Base-by-base conservation (phyloP, 1,140 invertebrate species). In the Drosophila neocordata region DNA sequence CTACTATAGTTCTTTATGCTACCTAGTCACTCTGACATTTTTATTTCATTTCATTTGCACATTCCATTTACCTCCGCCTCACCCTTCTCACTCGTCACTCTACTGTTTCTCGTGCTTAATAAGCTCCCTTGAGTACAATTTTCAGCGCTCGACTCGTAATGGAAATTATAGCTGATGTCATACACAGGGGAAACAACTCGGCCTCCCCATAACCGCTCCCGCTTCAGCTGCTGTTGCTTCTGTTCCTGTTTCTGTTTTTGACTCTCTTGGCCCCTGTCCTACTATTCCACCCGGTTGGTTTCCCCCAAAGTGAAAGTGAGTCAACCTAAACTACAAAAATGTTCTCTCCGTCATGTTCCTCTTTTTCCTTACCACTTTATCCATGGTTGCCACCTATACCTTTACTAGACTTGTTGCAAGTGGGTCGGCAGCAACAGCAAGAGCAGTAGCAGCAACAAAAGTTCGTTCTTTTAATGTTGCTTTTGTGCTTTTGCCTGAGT, bases 91-190 rank as follows among this genome's bases (percentile, higher is more conserved):
- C 64, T 37, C 64, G 35, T 57, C 64, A 31, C 64, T 44, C 60
- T 44, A 15, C 44, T 37, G 34, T 35, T 38, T 44, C 63, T 63
- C 77, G 61, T 63, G 69, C 83, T 88, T 88, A 88, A 88, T 88
- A 88, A 88, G 83, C 83, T 88, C 83, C 83, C 83, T 79, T 79
- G 83, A 77, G 83, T 88, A 88, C 83, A 83, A 88, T 88, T 88
- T 88, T 77, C 79, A 87, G 83, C 76, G 83, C 79, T 82, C 79
- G 72, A 79, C 72, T 88, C 83, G 83, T 88, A 88, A 88, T 88
- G 83, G 79, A 88, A 88, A 88, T 88, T 88, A 88, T 88, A 88
- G 83, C 83, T 88, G 83, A 88, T 88, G 83, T 88, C 83, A 88
- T 88, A 83, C 83, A 77, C 83, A 60, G 69, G 83, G 83, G 83